These are phyloP conservation scores for Hippocampus abdominalis DNA, from an alignment of 2,113 vertebrate genomes.

Conservation along the genomic window DNA sequence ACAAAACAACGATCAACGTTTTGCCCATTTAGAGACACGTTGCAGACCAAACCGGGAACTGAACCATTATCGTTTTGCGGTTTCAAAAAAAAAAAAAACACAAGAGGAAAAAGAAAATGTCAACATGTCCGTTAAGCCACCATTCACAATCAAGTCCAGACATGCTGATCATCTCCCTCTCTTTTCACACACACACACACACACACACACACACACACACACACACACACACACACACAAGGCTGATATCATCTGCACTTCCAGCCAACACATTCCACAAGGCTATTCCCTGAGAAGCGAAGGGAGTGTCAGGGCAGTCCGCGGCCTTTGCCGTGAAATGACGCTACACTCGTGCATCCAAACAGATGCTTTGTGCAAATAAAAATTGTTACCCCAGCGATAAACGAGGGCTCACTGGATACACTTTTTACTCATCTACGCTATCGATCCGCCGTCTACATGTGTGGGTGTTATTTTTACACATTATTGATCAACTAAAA, in stretches of 20 bases:
- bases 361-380: background rate
- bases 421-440: too few relatives aligned
- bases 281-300: slow-evolving; percentile 18
- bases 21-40: too few relatives aligned
- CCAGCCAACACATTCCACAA: slow-evolving; percentile 41
- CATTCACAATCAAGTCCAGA: slow-evolving; percentile 35
- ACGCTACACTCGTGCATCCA: slow-evolving; percentile 1
- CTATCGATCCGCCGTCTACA: too few relatives aligned
- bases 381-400: too few relatives aligned
- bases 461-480: too few relatives aligned
- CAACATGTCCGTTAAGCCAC: slow-evolving; percentile 12
- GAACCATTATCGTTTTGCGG: background rate
- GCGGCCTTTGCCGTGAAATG: slow-evolving; percentile 12
- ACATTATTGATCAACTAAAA: too few relatives aligned
- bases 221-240: slow-evolving; percentile 11
- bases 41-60: background rate
- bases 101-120: background rate
- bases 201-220: slow-evolving; percentile 14
- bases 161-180: slow-evolving; percentile 25
- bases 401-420: too few relatives aligned
- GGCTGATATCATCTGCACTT: slow-evolving; percentile 50
- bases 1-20: too few relatives aligned
- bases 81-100: background rate
- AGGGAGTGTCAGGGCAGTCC: slow-evolving; percentile 2
- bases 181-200: slow-evolving; percentile 9